Conservation (phyloP, 2,797 vertebrate species). For the Pseudomugil tenellus region DNA sequence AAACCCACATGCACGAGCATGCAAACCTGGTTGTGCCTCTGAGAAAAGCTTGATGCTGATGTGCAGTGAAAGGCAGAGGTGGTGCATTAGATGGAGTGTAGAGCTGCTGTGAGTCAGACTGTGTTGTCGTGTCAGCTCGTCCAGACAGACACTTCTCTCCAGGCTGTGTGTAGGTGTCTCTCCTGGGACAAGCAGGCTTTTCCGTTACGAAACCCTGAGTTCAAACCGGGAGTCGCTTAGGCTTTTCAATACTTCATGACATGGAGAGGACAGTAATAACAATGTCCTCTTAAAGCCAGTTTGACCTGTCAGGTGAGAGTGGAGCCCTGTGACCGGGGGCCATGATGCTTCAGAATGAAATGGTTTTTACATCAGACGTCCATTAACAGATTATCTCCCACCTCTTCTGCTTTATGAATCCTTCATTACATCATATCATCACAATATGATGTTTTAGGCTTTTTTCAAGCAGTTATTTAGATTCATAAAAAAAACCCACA, state of each 20-base stretch:
- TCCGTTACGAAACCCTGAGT: slow-evolving; percentile 57
- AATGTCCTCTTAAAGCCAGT: slow-evolving; percentile 15
- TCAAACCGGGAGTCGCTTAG: slow-evolving; percentile 31
- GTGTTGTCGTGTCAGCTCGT: slow-evolving; percentile 60
- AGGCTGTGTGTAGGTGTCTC: slow-evolving; percentile 70
- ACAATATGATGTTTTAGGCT: slow-evolving; percentile 11
- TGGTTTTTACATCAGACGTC: slow-evolving; percentile 45
- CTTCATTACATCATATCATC: slow-evolving; percentile 12
- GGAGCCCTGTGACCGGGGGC: slow-evolving; percentile 30
- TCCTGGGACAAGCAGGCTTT: slow-evolving; percentile 60
- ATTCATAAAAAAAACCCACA: background rate
- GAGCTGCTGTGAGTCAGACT: slow-evolving; percentile 66
- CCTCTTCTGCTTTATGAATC: slow-evolving; percentile 8
- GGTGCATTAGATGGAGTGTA: slow-evolving; percentile 64
- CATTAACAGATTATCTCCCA: slow-evolving; percentile 59
- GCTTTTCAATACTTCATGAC: slow-evolving; percentile 68
- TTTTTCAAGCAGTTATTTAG: background rate
- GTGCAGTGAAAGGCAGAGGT: slow-evolving; percentile 71
- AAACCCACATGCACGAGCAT: slow-evolving; percentile 18
- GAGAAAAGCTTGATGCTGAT: slow-evolving; percentile 69
- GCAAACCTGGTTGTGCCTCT: slow-evolving; percentile 31
- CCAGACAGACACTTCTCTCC: slow-evolving; percentile 62
- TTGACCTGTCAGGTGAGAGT: slow-evolving; percentile 25
- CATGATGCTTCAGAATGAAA: slow-evolving; percentile 29
- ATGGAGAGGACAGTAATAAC: slow-evolving; percentile 20